Evolutionary conservation across 2,113 vertebrate genomes (phyloP).

Genomic region (Epinephelus lanceolatus): DNA sequence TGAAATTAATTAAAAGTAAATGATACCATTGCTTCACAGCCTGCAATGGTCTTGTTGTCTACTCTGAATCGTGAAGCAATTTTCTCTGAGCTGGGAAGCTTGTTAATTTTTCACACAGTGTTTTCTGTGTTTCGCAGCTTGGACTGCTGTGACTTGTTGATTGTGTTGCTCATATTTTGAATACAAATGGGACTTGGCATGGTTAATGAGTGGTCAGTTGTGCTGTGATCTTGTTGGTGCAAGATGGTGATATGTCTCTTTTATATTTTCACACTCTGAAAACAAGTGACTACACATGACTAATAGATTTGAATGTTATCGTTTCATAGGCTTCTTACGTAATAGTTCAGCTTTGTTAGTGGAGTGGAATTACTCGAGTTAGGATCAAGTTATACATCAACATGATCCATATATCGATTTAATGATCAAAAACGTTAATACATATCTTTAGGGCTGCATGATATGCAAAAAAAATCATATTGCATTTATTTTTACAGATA

Average conservation of each 20-base stretch:
- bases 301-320: neutral
- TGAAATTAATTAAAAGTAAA: neutral
- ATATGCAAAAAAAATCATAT: no score
- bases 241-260: neutral
- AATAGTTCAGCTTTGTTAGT: neutral
- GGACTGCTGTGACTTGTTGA: conserved; percentile 27
- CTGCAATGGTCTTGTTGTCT: neutral
- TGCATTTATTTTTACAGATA: no score
- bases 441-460: no score
- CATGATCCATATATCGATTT: no score
- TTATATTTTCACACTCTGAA: neutral
- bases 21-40: neutral
- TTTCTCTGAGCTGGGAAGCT: neutral
- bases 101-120: neutral
- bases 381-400: neutral
- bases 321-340: neutral
- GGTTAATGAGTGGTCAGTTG: conserved; percentile 8
- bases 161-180: conserved; percentile 27
- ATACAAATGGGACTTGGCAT: conserved; percentile 7
- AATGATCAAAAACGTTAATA: no score
- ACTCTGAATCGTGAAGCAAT: neutral
- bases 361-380: neutral
- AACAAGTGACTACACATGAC: neutral
- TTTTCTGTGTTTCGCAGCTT: neutral
- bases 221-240: neutral